phyloP scores from a whole-genome alignment of 1,140 invertebrate genomes.

The Pantala flavescens region DNA sequence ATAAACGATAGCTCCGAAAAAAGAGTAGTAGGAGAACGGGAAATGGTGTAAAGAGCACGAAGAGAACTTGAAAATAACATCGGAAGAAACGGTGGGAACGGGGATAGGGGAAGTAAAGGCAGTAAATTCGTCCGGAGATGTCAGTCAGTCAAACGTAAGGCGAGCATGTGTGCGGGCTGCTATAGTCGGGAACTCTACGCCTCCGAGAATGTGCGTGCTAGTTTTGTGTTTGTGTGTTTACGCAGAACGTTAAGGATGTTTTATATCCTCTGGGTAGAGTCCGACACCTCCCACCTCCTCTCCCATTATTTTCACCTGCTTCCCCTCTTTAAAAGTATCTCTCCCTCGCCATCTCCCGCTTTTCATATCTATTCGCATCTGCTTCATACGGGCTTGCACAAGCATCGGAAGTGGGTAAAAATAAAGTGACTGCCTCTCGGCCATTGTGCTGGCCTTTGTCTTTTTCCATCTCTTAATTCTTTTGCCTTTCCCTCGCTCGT shows the following conservation, averaged over 20 bases:
- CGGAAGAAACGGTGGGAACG: background rate
- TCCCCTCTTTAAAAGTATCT: background rate
- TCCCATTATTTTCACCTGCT: constrained; percentile 9
- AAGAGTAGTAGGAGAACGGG: background rate
- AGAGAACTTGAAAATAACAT: background rate
- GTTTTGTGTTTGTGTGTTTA: constrained; percentile 7
- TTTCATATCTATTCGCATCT: no score
- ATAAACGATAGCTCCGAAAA: no score
- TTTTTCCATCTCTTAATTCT: no score
- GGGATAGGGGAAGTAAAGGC: background rate
- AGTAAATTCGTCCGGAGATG: background rate
- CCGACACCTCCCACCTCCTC: background rate
- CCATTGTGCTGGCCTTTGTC: no score
- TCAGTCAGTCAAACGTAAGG: background rate
- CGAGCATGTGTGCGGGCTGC: background rate
- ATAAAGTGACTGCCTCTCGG: no score
- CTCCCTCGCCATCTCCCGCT: background rate
- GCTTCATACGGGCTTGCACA: no score
- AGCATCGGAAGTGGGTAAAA: no score
- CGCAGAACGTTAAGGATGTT: constrained; percentile 4
- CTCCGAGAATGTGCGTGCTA: background rate
- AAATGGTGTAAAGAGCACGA: background rate
- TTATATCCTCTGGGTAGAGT: background rate
- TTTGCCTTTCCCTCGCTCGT: no score
- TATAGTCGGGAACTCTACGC: background rate